Evolutionary conservation across 2,113 vertebrate species (phyloP), one percentile per base, ranked within the genome.

Genomic region (Anguilla japonica): DNA sequence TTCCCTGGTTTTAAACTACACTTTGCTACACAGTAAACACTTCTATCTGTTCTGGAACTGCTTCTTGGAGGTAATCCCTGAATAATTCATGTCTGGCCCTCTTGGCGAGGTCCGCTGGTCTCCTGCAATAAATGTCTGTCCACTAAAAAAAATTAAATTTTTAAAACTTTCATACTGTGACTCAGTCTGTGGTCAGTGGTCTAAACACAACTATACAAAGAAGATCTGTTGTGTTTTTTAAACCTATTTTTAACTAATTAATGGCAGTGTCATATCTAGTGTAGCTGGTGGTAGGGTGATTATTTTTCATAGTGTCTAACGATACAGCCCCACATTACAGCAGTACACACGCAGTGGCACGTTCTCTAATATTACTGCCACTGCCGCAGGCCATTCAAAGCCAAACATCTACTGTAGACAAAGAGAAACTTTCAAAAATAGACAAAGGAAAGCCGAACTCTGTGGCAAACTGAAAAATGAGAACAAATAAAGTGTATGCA

Each of bases 41-140:
- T n/a, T 41, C 22, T 26, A 29, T 39, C 26, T 43, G 41, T 84
- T 78, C 83, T 43, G 50, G 34, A 20, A 83, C 3, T 43, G 3
- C 18, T 63, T 80, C 4, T 26, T 7, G 67, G 56, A 71, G 29
- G 20, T 39, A 16, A 41, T 16, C 53, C 83, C 63, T 75, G 83
- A 84, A 84, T 75, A 75, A 84, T 84, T 78, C 39, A 84, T 78
- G 41, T 22, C 40, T 29, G 40, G 75, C 9, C 40, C 40, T 43
- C 67, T 84, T 78, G 78, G 41, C 18, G 13, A 67, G 56, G 41
- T 60, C 67, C 29, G 67, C 41, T 15, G 16, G 29, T 83, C 34
- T 29, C 3, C 11, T 83, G 26, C 53, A 11, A 56, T 83, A 53
- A 82, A 5, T 67, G 60, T 26, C 60, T 6, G 60, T 26, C 22